A percentile compares a stretch with the other conserved stretches of the same genome.
Evolutionary conservation across 2,888 invertebrate genomes (phyloP).

Genomic region (Trissolcus japonicus): DNA sequence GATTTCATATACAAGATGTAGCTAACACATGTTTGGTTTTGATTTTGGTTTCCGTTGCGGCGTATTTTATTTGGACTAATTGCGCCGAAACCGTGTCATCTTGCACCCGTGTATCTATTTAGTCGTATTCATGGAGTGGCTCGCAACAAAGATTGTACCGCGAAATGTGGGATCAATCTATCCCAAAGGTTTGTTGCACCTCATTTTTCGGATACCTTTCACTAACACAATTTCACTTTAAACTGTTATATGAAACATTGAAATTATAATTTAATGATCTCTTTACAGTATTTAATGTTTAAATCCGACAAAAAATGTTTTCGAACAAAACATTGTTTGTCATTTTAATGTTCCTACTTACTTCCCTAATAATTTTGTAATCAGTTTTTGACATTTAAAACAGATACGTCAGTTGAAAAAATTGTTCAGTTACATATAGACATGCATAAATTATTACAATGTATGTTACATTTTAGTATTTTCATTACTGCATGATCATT

Average conservation of each 20-base stretch:
- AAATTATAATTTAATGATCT: no score
- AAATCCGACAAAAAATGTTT: no score
- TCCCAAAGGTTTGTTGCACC: slow-evolving; percentile 76
- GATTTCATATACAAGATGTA: slow-evolving; percentile 55
- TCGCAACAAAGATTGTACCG: slow-evolving; percentile 86
- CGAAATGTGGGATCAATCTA: slow-evolving; percentile 80
- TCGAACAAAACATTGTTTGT: no score
- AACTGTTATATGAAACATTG: neutral
- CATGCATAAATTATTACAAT: no score
- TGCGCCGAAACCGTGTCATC: slow-evolving; percentile 62
- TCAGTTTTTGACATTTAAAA: no score
- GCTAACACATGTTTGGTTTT: slow-evolving; percentile 68
- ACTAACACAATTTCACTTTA: slow-evolving; percentile 12
- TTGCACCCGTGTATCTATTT: slow-evolving; percentile 80
- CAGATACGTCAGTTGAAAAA: no score
- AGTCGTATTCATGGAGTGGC: slow-evolving; percentile 91
- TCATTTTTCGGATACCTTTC: slow-evolving; percentile 50
- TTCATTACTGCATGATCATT: neutral
- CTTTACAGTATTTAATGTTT: no score
- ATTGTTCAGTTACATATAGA: no score
- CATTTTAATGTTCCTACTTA: no score
- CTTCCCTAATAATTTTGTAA: no score
- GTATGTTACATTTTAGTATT: no score
- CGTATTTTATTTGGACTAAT: slow-evolving; percentile 71
- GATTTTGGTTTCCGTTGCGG: slow-evolving; percentile 67